Evolutionary conservation across 2,888 invertebrate genomes (phyloP), one percentile per base, ranked within the genome.

Genomic region (Oscheius onirici): DNA sequence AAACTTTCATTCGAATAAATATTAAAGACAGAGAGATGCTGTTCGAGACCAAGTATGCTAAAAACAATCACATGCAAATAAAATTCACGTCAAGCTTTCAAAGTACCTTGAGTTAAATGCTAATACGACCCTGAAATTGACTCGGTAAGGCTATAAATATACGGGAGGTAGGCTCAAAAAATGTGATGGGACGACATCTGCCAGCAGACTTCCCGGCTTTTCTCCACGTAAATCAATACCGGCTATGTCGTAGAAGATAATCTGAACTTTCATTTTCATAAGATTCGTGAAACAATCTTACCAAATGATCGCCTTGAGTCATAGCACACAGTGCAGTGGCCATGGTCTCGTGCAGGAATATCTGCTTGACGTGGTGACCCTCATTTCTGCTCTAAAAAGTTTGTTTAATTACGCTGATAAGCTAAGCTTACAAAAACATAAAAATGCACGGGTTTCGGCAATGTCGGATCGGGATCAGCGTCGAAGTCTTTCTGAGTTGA

Each of bases 401-500:
- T 8, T 11, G 17, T n/a, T 8, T 11, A 51, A 51, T 15, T n/a
- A 51, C 51, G n/a, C 11, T 6, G 8, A 17, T 17, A 40, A 10
- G 8, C 8, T n/a, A 58, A 57, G 69, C 75, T 65, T 41, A 75
- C 75, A 49, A 75, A 73, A n/a, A 75, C 75, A 44, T 73, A 75
- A 54, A 75, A 75, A 58, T 73, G 69, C 10, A 70, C 55, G 1
- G 75, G 71, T 55, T 58, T 46, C 5, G 73, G 73, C 8, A 75
- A 55, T 2, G 44, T 66, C 24, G 71, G 71, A 20, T 66, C 71
- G 1, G 73, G 71, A 22, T 72, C 75, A n/a, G 69, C 57, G n/a
- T 75, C 70, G n/a, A 61, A 54, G 10, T 65, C 67, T 2, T 13
- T 55, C 40, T 57, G 63, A 28, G 55, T 63, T 13, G 54, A 17